Conservation (phyloP, 1,140 invertebrate genomes). For the Drosophila arizonae region DNA sequence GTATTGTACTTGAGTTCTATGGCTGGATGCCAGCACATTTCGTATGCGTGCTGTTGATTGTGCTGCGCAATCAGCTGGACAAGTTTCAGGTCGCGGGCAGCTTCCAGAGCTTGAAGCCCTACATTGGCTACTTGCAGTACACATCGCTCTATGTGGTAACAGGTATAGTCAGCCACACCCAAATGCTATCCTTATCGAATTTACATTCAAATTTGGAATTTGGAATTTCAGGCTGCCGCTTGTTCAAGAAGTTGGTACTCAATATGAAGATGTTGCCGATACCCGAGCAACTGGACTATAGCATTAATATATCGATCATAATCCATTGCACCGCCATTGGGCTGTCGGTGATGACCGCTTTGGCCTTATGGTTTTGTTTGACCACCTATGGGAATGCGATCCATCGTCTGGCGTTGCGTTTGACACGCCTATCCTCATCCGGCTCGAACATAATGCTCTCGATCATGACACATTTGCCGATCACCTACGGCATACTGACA, state of each 20-base stretch:
- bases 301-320: slow-evolving; percentile 67
- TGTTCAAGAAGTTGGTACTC: slow-evolving; percentile 63
- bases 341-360: slow-evolving; percentile 48
- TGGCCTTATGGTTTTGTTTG: slow-evolving; percentile 58
- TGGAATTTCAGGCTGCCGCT: slow-evolving; percentile 52
- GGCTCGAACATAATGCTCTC: slow-evolving; percentile 72
- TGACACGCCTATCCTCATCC: slow-evolving; percentile 46
- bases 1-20: slow-evolving; percentile 68
- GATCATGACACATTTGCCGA: slow-evolving; percentile 78
- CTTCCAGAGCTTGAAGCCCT: slow-evolving; percentile 62
- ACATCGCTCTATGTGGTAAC: slow-evolving; percentile 75
- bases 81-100: slow-evolving; percentile 51
- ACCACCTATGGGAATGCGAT: slow-evolving; percentile 60
- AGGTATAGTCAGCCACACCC: slow-evolving; percentile 25
- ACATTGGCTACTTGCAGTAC: slow-evolving; percentile 62
- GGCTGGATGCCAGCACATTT: slow-evolving; percentile 79
- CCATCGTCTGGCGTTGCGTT: slow-evolving; percentile 54
- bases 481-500: slow-evolving; percentile 75
- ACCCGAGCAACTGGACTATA: slow-evolving; percentile 55
- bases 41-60: slow-evolving; percentile 68
- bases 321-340: slow-evolving; percentile 69
- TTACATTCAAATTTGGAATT: not conserved
- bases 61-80: slow-evolving; percentile 67
- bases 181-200: not conserved
- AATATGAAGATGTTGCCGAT: slow-evolving; percentile 43